A percentile compares a stretch with the other conserved stretches of the same genome.
These are phyloP conservation scores for Trichopoda pennipes DNA, from an alignment of 2,888 invertebrate species.

Conservation along the genomic window DNA sequence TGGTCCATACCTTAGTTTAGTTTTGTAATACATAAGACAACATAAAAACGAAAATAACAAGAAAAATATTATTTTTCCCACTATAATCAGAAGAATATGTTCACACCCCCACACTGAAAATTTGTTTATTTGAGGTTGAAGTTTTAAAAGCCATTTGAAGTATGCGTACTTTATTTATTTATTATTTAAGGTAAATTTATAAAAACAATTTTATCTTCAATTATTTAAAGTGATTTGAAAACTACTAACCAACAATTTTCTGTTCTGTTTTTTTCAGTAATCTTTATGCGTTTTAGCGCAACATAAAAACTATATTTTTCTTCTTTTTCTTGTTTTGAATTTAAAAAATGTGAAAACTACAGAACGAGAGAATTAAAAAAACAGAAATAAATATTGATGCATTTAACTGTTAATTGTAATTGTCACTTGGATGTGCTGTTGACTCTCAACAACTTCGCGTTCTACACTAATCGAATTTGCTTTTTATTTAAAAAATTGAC, in stretches of 20 bases:
- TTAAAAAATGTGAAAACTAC: not conserved
- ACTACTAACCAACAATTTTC: slow-evolving; percentile 1
- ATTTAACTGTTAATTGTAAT: slow-evolving; percentile 60
- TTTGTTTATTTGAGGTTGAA: slow-evolving; percentile 59
- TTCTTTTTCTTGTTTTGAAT: not conserved
- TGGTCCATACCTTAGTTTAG: slow-evolving; percentile 61
- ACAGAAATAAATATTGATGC: slow-evolving; percentile 50
- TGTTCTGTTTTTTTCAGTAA: not conserved
- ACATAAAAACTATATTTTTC: too few relatives aligned
- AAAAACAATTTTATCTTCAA: slow-evolving; percentile 24
- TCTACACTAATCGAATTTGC: slow-evolving; percentile 63
- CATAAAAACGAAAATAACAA: slow-evolving; percentile 14
- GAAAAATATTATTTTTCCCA: slow-evolving; percentile 8
- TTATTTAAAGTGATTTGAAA: slow-evolving; percentile 41
- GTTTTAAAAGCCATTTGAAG: slow-evolving; percentile 62
- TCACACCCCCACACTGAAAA: too few relatives aligned
- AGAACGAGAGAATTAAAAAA: not conserved
- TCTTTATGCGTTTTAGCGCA: not conserved
- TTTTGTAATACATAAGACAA: slow-evolving; percentile 39
- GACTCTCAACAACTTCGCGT: slow-evolving; percentile 60
- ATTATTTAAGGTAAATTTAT: slow-evolving; percentile 14
- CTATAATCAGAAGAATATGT: not conserved
- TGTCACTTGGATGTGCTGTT: slow-evolving; percentile 58
- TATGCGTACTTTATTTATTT: slow-evolving; percentile 34
- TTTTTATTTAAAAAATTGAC: slow-evolving; percentile 57